Conservation (phyloP, 2,113 vertebrate genomes). For the Probosciger aterrimus region DNA sequence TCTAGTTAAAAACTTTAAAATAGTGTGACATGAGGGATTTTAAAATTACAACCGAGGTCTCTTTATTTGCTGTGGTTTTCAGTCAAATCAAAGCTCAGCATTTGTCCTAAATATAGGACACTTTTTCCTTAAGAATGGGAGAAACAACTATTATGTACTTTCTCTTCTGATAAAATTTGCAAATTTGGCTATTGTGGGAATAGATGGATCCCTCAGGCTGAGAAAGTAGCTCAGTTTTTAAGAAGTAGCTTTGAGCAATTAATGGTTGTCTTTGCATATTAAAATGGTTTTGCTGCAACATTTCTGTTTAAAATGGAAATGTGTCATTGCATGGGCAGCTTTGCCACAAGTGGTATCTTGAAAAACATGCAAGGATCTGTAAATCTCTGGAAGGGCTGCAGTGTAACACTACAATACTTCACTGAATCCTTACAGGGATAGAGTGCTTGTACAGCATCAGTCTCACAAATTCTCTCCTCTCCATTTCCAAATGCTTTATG, state of each 20-base stretch:
- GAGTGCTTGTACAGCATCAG: not conserved
- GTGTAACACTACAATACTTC: not conserved
- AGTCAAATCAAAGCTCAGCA: not conserved
- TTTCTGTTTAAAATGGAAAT: constrained; percentile 32
- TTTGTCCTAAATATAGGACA: not conserved
- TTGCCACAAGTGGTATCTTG: not conserved
- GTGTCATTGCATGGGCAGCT: not conserved
- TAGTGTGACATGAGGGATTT: not conserved
- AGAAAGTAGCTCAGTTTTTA: constrained; percentile 17
- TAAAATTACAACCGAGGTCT: not conserved
- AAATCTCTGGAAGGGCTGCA: not conserved
- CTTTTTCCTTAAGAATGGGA: not conserved
- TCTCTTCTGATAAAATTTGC: not conserved
- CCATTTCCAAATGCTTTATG: not conserved
- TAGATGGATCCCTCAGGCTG: not conserved
- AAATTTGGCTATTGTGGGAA: not conserved
- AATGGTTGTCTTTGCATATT: not conserved
- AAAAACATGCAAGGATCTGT: not conserved
- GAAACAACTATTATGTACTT: not conserved
- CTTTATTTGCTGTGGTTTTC: not conserved
- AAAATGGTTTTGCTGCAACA: not conserved
- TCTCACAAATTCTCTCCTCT: not conserved
- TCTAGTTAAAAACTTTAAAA: not conserved
- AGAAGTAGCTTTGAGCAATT: constrained; percentile 25
- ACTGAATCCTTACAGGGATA: not conserved